phyloP scores from a whole-genome alignment of 2,888 invertebrate genomes.

The Stenotaenia linearis region DNA sequence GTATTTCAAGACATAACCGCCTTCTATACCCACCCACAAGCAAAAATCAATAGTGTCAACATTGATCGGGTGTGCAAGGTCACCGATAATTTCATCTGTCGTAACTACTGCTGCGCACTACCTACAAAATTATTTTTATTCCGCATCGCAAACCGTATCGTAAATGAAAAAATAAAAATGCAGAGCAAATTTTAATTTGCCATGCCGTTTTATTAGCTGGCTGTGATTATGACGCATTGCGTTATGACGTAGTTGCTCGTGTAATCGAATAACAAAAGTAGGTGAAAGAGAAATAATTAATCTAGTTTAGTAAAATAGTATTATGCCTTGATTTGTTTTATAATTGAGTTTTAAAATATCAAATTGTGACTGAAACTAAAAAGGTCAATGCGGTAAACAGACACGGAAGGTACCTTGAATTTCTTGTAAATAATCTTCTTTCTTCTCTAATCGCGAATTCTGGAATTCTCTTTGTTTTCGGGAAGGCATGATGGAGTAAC shows the following conservation, averaged over 20 bases:
- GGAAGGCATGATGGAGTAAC: neutral
- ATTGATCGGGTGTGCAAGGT: neutral
- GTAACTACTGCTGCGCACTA: slow-evolving; percentile 5
- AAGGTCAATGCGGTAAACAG: neutral
- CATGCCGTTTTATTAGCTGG: neutral
- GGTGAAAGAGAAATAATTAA: too few relatives aligned
- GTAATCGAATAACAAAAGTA: neutral
- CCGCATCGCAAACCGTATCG: neutral
- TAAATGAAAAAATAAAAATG: neutral
- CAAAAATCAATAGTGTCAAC: neutral
- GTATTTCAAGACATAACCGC: neutral
- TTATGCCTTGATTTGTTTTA: neutral
- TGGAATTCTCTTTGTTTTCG: neutral
- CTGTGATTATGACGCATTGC: neutral
- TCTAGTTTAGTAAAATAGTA: neutral
- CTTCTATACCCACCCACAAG: neutral
- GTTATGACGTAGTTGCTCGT: neutral
- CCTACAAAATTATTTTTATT: neutral
- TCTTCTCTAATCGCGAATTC: neutral
- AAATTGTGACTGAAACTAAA: neutral
- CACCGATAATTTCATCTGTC: slow-evolving; percentile 1
- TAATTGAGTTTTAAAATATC: neutral
- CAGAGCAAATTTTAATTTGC: neutral
- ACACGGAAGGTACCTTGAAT: neutral
- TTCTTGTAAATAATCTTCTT: neutral